Base-by-base conservation (phyloP, 1,140 invertebrate species). In the Geopemphigus sp. region DNA sequence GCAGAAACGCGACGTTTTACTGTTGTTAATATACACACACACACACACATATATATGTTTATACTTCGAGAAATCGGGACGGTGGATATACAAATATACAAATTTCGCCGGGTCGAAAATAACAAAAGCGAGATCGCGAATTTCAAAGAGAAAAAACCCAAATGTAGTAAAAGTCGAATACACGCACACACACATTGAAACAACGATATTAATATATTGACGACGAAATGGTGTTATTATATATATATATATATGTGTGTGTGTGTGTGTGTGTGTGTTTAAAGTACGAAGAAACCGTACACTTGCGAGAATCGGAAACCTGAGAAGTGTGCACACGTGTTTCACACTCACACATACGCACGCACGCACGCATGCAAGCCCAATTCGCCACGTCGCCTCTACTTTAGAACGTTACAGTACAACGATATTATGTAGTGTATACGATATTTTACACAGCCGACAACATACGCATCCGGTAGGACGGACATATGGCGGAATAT, bases 251-350 rank as follows among this genome's bases (percentile, higher is more conserved):
- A n/a, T n/a, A n/a, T n/a, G n/a, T n/a, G n/a, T n/a, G n/a, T n/a
- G n/a, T n/a, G n/a, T n/a, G n/a, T n/a, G n/a, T n/a, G n/a, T n/a
- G n/a, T n/a, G n/a, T n/a, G n/a, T n/a, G n/a, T n/a, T n/a, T 19
- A 22, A 5, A 15, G 15, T 26, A 39, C 8, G 6, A 50, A 78
- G 74, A 78, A 78, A 78, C 74, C 74, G 54, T 78, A 78, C 57
- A 57, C 53, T 76, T 45, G 15, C 74, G 57, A 59, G 53, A 61
- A 78, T 61, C 74, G 8, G 74, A 78, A 78, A 78, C 56, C 74
- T 12, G 74, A 78, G 74, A 78, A 78, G 74, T 78, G 56, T 22
- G 32, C 74, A 61, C 56, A 76, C 56, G 72, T 76, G 72, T 57
- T 76, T 76, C 72, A 39, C 50, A 54, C 53, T 39, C 54, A 45